Base-by-base conservation (phyloP, 2,797 vertebrate genomes). In the Sebastes iracundus region DNA sequence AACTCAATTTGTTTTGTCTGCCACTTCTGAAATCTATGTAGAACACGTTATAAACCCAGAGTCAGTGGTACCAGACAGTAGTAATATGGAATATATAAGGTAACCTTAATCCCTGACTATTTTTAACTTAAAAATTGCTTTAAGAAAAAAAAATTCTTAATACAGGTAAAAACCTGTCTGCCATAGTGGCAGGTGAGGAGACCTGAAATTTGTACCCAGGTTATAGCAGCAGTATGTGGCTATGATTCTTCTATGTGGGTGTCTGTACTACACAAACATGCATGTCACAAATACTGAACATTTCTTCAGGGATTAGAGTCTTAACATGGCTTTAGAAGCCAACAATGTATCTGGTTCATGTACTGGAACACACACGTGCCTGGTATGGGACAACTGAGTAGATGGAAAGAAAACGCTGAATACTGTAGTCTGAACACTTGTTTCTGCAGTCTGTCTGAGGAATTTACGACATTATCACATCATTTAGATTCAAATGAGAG, bases 261-360 rank as follows among this genome's bases (percentile, higher is more conserved):
- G 63, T 67, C 68, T 82, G 59, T 46, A 66, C 63, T 72, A 46
- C 81, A 71, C 77, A 88, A 83, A 84, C 80, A 0, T 75, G 74
- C 89, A 90, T 90, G 75, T 88, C 83, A 89, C n/a, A 87, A 89
- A 94, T 94, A 82, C 77, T 82, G 75, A 73, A 82, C 81, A 90
- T 92, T 92, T 90, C 77, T 93, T 68, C 16, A 23, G 72, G 73
- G 81, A 86, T 93, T 85, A 55, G 32, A 77, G 66, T 59, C 81
- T 90, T 87, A 88, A 81, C 77, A 63, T 46, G 18, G 25, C 6
- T 33, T 80, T 77, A 77, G 58, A 81, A 30, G 75, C 18, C 46
- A 77, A 62, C 33, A 64, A 55, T 33, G 23, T 72, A 25, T 73
- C 38, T 72, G 25, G 42, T 83, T 82, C 23, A 81, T 76, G 55